These are phyloP conservation scores for Zophobas morio DNA, from an alignment of 1,140 invertebrate genomes.

Conservation along the genomic window DNA sequence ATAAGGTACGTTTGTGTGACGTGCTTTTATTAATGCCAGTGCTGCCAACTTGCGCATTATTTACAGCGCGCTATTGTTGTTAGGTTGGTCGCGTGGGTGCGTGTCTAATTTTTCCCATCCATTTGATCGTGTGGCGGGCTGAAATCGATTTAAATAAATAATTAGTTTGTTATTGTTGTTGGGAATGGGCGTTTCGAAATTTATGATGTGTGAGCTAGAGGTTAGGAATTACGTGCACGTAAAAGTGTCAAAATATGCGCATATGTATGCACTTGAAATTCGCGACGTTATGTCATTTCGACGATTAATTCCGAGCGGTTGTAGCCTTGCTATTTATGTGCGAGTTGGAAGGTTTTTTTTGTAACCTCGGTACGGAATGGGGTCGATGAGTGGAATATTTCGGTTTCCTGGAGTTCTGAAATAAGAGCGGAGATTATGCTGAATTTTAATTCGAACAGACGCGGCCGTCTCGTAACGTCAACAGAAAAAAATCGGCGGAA, in stretches of 20 bases:
- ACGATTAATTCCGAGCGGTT: not conserved
- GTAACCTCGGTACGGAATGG: not conserved
- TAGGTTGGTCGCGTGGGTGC: constrained; percentile 19
- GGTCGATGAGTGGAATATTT: not conserved
- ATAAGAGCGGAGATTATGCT: no score
- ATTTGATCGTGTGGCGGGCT: not conserved
- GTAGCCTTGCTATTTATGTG: not conserved
- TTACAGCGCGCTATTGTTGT: constrained; percentile 12
- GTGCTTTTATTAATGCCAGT: constrained; percentile 23
- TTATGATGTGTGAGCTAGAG: not conserved
- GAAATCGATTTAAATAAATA: constrained; percentile 17
- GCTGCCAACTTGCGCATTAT: constrained; percentile 21
- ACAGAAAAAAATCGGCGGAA: no score
- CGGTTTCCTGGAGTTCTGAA: not conserved
- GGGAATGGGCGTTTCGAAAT: not conserved
- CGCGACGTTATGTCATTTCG: not conserved
- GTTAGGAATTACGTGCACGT: not conserved
- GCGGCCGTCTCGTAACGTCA: no score
- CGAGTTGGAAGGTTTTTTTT: not conserved
- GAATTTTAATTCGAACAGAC: no score
- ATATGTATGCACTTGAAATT: not conserved
- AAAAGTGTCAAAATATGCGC: constrained; percentile 15
- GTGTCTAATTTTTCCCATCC: constrained; percentile 11
- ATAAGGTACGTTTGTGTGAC: constrained; percentile 19
- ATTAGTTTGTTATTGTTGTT: constrained; percentile 11